Evolutionary conservation across 2,797 vertebrate genomes (phyloP).

Genomic region (Aulostomus chinensis): DNA sequence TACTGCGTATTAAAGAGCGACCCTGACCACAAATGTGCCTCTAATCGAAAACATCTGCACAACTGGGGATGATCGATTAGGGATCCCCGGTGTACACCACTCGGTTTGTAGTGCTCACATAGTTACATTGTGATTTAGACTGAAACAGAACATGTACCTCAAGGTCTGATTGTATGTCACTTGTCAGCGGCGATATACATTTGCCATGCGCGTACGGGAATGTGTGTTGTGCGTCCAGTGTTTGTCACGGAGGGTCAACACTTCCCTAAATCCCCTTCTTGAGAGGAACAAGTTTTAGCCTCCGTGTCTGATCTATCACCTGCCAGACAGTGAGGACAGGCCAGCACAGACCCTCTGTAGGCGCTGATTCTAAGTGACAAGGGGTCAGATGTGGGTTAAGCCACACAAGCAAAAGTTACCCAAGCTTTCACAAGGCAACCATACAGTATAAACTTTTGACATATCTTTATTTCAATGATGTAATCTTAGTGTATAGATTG

Average conservation of each 20-base stretch:
- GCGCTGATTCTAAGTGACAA: conserved; percentile 34
- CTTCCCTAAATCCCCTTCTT: conserved; percentile 63
- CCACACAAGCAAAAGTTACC: background rate
- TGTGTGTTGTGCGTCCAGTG: conserved; percentile 16
- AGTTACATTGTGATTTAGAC: background rate
- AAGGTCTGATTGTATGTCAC: conserved; percentile 33
- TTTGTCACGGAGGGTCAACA: conserved; percentile 46
- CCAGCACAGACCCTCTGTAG: conserved; percentile 59
- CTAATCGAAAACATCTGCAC: conserved; percentile 63
- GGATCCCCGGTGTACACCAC: conserved; percentile 22
- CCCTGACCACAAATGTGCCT: conserved; percentile 53
- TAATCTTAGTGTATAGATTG: conserved; percentile 66
- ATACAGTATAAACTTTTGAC: conserved; percentile 16
- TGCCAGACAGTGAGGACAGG: conserved; percentile 73
- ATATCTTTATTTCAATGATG: conserved; percentile 66
- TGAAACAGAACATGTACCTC: conserved; percentile 29
- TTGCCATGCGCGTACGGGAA: conserved; percentile 44
- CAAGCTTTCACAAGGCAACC: background rate
- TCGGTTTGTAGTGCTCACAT: conserved; percentile 8
- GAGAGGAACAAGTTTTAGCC: conserved; percentile 66
- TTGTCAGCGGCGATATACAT: conserved; percentile 56
- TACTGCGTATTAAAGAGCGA: conserved; percentile 32
- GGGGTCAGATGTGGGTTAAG: conserved; percentile 6
- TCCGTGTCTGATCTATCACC: conserved; percentile 74
- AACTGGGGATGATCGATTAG: conserved; percentile 36